Evolutionary conservation across 64 coral and sea anemone species (phyloP).

Genomic region (Astreopora myriophthalma): DNA sequence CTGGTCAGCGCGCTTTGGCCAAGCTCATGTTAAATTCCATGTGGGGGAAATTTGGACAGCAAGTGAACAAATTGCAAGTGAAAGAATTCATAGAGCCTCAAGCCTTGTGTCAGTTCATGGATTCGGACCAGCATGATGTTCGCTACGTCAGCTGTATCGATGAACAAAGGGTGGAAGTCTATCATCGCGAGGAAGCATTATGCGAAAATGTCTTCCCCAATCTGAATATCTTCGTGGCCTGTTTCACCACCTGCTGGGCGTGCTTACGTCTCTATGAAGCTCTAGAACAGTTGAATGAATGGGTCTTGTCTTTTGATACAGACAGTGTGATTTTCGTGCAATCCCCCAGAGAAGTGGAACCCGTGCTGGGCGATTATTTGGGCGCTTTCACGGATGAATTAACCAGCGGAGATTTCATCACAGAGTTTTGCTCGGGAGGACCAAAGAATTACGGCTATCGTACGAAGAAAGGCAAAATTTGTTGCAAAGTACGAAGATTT

Average conservation of each 20-base stretch:
- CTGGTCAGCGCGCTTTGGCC: slow-evolving; percentile 2
- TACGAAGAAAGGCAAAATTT: neutral
- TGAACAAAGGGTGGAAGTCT: neutral
- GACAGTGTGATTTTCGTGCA: slow-evolving; percentile 13
- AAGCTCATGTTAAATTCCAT: slow-evolving; percentile 4
- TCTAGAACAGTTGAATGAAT: neutral
- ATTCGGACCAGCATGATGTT: neutral
- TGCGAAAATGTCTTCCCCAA: too few species aligned
- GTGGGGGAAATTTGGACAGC: slow-evolving; percentile 13
- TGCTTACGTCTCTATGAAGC: slow-evolving; percentile 29
- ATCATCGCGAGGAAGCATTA: neutral
- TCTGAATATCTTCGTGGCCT: slow-evolving; percentile 40
- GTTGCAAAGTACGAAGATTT: neutral
- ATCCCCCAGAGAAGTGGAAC: neutral
- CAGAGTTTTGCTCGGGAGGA: neutral
- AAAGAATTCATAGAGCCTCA: neutral
- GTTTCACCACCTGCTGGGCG: slow-evolving; percentile 41
- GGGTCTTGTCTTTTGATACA: slow-evolving; percentile 32
- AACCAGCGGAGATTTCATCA: neutral
- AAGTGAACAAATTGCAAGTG: slow-evolving; percentile 28
- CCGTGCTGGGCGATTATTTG: too few species aligned
- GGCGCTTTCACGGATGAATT: slow-evolving; percentile 28
- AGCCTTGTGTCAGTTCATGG: neutral
- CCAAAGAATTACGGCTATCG: slow-evolving; percentile 43
- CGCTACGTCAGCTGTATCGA: neutral